phyloP scores from a whole-genome alignment of 2,113 vertebrate genomes.

The Odontophorus gujanensis region DNA sequence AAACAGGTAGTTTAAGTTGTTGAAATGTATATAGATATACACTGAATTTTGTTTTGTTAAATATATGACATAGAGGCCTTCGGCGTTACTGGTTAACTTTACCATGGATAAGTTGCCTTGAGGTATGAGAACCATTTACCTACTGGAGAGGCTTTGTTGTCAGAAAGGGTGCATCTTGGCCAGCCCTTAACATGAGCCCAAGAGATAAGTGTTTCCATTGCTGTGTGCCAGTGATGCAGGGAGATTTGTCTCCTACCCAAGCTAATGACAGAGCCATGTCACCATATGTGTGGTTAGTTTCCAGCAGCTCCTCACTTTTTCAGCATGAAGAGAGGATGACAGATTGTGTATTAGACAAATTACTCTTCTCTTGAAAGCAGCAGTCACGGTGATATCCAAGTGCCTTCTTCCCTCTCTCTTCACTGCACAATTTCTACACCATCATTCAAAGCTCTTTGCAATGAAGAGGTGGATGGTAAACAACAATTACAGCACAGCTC shows the following conservation, averaged over 20 bases:
- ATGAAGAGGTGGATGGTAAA: not conserved
- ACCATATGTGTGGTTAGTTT: slow-evolving; percentile 71
- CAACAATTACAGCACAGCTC: not conserved
- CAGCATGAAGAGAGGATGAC: slow-evolving; percentile 59
- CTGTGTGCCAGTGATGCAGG: slow-evolving; percentile 25
- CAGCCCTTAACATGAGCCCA: not conserved
- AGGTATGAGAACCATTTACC: slow-evolving; percentile 27
- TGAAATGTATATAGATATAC: accelerated
- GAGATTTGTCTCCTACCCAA: slow-evolving; percentile 65
- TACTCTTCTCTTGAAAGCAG: slow-evolving; percentile 54
- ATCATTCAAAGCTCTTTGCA: slow-evolving; percentile 33
- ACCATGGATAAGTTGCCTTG: not conserved
- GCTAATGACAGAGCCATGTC: slow-evolving; percentile 68
- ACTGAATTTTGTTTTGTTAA: accelerated
- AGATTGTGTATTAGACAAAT: slow-evolving; percentile 71
- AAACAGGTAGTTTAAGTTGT: not conserved
- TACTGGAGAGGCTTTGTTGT: not conserved
- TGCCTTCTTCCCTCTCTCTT: slow-evolving; percentile 27
- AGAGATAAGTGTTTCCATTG: slow-evolving; percentile 61
- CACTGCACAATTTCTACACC: slow-evolving; percentile 36
- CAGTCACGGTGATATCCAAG: slow-evolving; percentile 17
- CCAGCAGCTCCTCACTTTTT: slow-evolving; percentile 67
- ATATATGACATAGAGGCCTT: not conserved
- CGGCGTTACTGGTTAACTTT: not conserved
- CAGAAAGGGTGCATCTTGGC: slow-evolving; percentile 37